Percentiles rank a stretch among this genome's conserved stretches.
These are phyloP conservation scores for Aphaenogaster floridana DNA, from an alignment of 1,140 invertebrate species.

Conservation along the genomic window DNA sequence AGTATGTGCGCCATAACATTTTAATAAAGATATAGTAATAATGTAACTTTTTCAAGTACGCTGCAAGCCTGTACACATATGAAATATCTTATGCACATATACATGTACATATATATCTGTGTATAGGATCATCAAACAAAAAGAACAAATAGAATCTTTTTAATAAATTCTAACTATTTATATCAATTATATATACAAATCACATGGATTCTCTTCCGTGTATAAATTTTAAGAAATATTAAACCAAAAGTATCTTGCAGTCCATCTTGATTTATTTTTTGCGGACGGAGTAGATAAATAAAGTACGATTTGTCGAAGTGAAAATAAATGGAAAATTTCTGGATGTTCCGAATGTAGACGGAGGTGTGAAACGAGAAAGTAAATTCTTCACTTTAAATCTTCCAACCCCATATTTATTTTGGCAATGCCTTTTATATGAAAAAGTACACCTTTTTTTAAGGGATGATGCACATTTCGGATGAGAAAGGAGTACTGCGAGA, in stretches of 20 bases:
- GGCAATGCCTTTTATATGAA: conserved; percentile 86
- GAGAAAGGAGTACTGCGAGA: conserved; percentile 72
- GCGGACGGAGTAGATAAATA: neutral
- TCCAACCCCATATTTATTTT: conserved; percentile 86
- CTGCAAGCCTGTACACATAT: neutral
- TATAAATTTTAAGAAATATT: conserved; percentile 4
- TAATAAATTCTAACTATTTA: conserved; percentile 12
- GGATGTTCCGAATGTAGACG: neutral
- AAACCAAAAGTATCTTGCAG: neutral
- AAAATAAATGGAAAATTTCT: neutral
- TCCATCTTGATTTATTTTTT: neutral
- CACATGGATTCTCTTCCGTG: neutral
- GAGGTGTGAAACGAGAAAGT: conserved; percentile 51
- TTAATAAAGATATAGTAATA: neutral
- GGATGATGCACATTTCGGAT: conserved; percentile 80
- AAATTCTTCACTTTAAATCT: conserved; percentile 79
- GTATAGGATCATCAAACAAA: neutral
- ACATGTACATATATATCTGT: neutral
- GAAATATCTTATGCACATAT: neutral
- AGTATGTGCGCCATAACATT: neutral
- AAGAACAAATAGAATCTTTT: neutral
- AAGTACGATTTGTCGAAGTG: neutral
- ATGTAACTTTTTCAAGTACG: neutral
- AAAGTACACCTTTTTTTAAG: conserved; percentile 86
- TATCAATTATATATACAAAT: conserved; percentile 7